Conservation (phyloP, 2,888 invertebrate species). For the Biston stratarius region DNA sequence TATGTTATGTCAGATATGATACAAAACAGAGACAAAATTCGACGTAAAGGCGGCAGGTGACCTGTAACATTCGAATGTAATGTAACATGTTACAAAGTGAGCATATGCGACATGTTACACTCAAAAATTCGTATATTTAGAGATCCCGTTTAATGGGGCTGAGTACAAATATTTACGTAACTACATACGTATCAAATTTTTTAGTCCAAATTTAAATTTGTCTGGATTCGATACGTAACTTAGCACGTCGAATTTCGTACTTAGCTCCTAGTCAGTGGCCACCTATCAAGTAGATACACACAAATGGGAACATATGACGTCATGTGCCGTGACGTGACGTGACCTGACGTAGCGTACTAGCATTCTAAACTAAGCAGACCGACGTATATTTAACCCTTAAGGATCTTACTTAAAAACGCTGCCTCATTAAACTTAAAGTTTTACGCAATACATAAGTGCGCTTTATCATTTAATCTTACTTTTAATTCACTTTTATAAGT, state of each 20-base stretch:
- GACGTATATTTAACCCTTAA: constrained; percentile 6
- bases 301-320: neutral
- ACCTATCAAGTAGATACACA: neutral
- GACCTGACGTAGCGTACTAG: neutral
- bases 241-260: neutral
- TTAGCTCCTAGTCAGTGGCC: neutral
- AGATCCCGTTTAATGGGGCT: neutral
- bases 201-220: neutral
- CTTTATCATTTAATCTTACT: too few species aligned
- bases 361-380: neutral
- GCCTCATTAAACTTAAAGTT: neutral
- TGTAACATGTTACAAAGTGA: neutral
- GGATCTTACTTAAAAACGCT: too few species aligned
- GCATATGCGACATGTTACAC: neutral
- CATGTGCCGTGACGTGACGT: neutral
- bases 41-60: neutral
- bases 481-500: too few species aligned
- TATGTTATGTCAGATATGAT: neutral
- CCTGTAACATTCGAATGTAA: neutral
- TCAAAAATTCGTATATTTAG: neutral
- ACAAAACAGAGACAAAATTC: neutral
- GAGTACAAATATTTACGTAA: neutral
- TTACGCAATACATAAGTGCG: neutral
- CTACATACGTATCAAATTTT: neutral
- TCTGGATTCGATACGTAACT: neutral